Base-by-base conservation (phyloP, 2,797 vertebrate genomes). In the Kryptolebias ocellatus region DNA sequence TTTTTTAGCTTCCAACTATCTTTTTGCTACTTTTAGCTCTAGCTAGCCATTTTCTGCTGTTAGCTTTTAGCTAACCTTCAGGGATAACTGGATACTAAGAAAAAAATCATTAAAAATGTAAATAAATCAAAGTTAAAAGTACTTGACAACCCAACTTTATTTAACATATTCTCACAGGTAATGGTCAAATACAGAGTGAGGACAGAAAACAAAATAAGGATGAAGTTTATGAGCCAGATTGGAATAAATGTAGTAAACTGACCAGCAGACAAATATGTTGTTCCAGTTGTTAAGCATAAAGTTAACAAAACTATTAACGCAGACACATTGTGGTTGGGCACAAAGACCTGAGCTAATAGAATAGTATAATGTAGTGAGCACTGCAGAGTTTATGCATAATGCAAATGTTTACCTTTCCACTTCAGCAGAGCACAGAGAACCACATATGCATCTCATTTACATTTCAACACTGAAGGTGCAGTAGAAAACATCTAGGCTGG, bases 351-450 rank as follows among this genome's bases (percentile, higher is more conserved):
- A 80, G 80, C 87, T 90, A 92, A 92, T 91, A 83, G 81, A 90
- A 86, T 89, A 87, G 81, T 79, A 67, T 60, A 68, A 76, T 50
- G 80, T 70, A 64, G 75, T 2, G 10, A 54, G 2, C 67, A 47
- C 68, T 60, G 51, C 72, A 77, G 75, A 61, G 78, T 79, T 68
- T 56, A 31, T 87, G 73, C 81, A 67, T 62, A 79, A 87, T 89
- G 87, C 87, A 85, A 90, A 93, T 92, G 86, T 92, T 92, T 93
- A 94, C 90, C 79, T 89, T 92, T 91, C 87, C 83, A 89, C 90
- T 90, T 85, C 74, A 87, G 79, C 84, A 85, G 83, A 89, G 85
- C 72, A 55, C 57, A 67, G 70, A 73, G 70, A 85, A 74, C 68
- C 60, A 87, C 91, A 92, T 84, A 75, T 84, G 84, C 86, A 88